Conservation (phyloP, 1,140 invertebrate species). For the Diachasma alloeum region DNA sequence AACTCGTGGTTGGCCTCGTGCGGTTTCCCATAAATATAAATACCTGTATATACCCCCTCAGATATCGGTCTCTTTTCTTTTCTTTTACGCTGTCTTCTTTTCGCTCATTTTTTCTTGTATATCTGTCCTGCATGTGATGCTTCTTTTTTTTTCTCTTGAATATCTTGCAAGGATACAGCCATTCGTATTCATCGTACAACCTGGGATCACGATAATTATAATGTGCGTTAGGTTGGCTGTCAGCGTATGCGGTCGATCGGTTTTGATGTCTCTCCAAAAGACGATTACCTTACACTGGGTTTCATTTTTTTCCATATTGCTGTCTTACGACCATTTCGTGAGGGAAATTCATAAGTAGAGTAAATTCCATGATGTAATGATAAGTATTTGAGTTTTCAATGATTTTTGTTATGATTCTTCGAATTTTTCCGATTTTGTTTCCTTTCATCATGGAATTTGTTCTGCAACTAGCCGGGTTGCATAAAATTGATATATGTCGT, state of each 20-base stretch:
- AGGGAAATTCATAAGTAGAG: not conserved
- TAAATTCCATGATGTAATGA: not conserved
- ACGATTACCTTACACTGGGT: constrained; percentile 32
- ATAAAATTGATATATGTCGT: no score
- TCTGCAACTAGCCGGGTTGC: no score
- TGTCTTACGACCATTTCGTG: constrained; percentile 17
- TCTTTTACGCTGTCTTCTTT: not conserved
- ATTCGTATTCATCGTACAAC: constrained; percentile 49
- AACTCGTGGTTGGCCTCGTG: constrained; percentile 55
- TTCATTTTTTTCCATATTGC: not conserved
- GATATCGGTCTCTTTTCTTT: constrained; percentile 1
- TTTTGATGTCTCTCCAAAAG: constrained; percentile 44
- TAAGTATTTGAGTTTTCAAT: not conserved
- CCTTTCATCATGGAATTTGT: no score
- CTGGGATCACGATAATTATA: constrained; percentile 53
- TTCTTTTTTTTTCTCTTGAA: not conserved
- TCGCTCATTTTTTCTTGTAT: not conserved
- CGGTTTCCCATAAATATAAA: constrained; percentile 56
- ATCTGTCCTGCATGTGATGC: not conserved
- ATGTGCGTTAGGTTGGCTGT: constrained; percentile 49
- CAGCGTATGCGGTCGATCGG: constrained; percentile 46
- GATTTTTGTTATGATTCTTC: not conserved
- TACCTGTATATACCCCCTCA: constrained; percentile 21
- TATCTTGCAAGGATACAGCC: constrained; percentile 1
- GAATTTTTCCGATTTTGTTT: not conserved